Conservation (phyloP, 1,140 invertebrate genomes). For the Anoplophora glabripennis region DNA sequence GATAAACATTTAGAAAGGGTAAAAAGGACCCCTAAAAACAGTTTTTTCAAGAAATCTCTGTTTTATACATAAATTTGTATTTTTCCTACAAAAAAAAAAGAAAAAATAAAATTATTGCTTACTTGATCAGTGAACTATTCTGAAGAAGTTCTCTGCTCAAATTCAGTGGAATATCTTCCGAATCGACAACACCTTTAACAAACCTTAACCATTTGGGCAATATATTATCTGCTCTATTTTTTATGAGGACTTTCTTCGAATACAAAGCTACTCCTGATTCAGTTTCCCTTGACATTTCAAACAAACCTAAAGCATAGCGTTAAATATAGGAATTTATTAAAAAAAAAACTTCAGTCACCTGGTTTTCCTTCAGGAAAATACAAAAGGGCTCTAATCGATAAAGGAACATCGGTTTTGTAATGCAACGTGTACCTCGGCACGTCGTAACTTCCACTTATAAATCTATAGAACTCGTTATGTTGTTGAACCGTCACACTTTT, state of each 20-base stretch:
- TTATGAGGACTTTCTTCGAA: constrained; percentile 85
- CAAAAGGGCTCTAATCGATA: constrained; percentile 86
- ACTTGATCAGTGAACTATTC: constrained; percentile 87
- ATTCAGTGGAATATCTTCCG: constrained; percentile 97
- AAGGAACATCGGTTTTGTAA: constrained; percentile 85
- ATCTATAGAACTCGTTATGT: constrained; percentile 90
- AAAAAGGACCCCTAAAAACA: no score
- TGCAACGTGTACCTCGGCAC: constrained; percentile 80
- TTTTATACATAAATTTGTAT: no score
- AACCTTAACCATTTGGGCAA: constrained; percentile 94
- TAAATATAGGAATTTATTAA: not conserved
- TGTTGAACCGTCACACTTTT: constrained; percentile 82
- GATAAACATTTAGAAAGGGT: no score
- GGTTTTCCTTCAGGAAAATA: constrained; percentile 92
- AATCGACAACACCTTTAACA: constrained; percentile 95
- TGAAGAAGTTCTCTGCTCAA: constrained; percentile 93
- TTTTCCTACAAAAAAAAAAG: no score
- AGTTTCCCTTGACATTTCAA: constrained; percentile 84
- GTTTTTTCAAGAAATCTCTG: no score
- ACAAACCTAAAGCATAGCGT: constrained; percentile 58
- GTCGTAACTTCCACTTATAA: constrained; percentile 81
- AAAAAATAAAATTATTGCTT: constrained; percentile 40
- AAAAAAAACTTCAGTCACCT: constrained; percentile 44
- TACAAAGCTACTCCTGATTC: constrained; percentile 84
- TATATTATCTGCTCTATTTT: constrained; percentile 85